Conservation (phyloP, 2,888 invertebrate genomes). For the Pterostichus madidus region DNA sequence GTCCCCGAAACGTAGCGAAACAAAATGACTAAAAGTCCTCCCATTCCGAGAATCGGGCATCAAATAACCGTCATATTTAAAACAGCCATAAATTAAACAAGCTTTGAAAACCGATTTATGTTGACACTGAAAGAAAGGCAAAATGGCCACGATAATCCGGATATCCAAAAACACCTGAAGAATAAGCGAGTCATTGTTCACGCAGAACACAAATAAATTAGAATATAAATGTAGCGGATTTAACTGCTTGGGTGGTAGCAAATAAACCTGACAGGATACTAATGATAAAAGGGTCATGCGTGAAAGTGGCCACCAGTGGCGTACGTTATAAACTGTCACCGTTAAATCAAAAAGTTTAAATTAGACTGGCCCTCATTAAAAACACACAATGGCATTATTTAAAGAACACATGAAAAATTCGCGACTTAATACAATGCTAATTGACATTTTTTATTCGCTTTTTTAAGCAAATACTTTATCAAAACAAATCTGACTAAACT, state of each 20-base stretch:
- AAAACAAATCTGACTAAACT: too few species aligned
- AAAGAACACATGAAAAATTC: neutral
- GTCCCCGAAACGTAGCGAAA: slow-evolving; percentile 17
- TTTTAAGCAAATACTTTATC: too few species aligned
- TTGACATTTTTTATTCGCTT: neutral
- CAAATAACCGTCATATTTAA: slow-evolving; percentile 47
- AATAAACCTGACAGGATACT: slow-evolving; percentile 71
- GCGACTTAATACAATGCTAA: neutral
- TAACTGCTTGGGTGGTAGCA: slow-evolving; percentile 69
- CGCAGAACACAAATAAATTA: slow-evolving; percentile 72
- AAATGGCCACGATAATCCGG: slow-evolving; percentile 12
- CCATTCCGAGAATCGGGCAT: slow-evolving; percentile 21
- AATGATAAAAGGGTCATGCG: slow-evolving; percentile 69
- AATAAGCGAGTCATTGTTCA: slow-evolving; percentile 69
- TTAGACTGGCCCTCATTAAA: neutral
- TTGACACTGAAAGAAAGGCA: neutral
- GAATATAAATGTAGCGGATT: slow-evolving; percentile 72
- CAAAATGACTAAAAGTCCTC: slow-evolving; percentile 18
- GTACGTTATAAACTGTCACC: slow-evolving; percentile 22
- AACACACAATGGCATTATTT: neutral
- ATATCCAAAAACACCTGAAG: slow-evolving; percentile 48
- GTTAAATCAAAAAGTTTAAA: slow-evolving; percentile 10
- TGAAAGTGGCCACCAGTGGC: slow-evolving; percentile 61
- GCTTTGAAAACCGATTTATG: slow-evolving; percentile 29
- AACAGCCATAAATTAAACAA: neutral